A percentile compares a stretch with the other conserved stretches of the same genome.
Conservation (phyloP, 2,113 vertebrate genomes). For the Trogon melanurus region DNA sequence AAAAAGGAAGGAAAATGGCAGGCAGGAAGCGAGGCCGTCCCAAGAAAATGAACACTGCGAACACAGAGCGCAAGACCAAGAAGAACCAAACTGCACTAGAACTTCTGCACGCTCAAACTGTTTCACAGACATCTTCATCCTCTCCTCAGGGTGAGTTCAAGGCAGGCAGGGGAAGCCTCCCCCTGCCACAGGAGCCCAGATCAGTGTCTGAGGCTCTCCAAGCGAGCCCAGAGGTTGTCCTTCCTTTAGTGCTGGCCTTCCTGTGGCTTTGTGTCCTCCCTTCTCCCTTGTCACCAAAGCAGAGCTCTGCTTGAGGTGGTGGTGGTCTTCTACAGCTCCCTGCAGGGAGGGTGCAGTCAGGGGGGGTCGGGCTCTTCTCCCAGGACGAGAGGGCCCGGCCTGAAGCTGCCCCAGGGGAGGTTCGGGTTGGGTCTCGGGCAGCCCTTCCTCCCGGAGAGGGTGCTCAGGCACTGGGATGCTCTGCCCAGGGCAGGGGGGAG, state of each 20-base stretch:
- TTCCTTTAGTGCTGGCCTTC: not conserved
- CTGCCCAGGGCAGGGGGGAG: too few species aligned
- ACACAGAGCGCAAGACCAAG: constrained; percentile 87
- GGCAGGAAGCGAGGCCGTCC: constrained; percentile 94
- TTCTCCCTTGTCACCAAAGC: not conserved
- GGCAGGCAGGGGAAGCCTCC: not conserved
- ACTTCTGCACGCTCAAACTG: constrained; percentile 88
- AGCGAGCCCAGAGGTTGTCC: accelerated
- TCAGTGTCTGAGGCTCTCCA: not conserved
- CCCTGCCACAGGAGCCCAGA: not conserved
- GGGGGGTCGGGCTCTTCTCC: too few species aligned
- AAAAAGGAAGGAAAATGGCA: constrained; percentile 91
- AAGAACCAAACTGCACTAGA: constrained; percentile 93
- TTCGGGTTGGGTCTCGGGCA: too few species aligned
- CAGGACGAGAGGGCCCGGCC: too few species aligned
- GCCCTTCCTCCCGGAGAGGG: too few species aligned
- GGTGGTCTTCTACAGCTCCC: not conserved
- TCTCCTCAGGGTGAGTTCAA: constrained; percentile 89
- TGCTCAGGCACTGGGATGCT: too few species aligned
- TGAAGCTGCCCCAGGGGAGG: too few species aligned
- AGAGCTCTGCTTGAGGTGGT: not conserved
- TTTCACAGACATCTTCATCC: constrained; percentile 83
- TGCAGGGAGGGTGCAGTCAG: too few species aligned
- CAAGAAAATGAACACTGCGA: constrained; percentile 86
- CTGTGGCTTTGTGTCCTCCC: not conserved